Percentiles rank a stretch among this genome's conserved stretches.
Evolutionary conservation across 1,140 invertebrate species (phyloP).

Genomic region (Aphis gossypii): DNA sequence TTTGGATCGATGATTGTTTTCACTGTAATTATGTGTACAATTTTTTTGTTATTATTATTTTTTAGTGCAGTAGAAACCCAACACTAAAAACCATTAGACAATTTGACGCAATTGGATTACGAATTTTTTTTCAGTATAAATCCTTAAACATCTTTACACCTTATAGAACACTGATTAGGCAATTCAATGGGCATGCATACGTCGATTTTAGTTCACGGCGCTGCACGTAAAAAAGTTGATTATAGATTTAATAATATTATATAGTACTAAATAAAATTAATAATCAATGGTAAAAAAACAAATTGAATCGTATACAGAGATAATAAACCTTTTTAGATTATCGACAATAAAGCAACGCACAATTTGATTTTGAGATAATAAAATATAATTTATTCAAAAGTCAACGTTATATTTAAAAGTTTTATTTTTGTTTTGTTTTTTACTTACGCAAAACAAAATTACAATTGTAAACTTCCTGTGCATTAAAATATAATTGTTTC

Average conservation of each 20-base stretch:
- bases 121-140: not conserved
- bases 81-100: not conserved
- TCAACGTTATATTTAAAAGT: not conserved
- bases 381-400: constrained; percentile 5
- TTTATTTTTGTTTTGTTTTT: not conserved
- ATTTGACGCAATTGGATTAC: not conserved
- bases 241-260: too few relatives aligned
- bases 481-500: not conserved
- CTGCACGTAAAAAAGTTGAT: not conserved
- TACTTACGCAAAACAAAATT: not conserved
- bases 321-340: not conserved
- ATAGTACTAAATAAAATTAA: too few relatives aligned
- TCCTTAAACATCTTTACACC: not conserved
- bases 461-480: not conserved
- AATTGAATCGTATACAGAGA: not conserved
- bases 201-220: not conserved
- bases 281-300: not conserved
- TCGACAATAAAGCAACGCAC: not conserved
- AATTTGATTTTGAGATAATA: not conserved
- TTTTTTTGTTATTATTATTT: not conserved
- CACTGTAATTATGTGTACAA: not conserved
- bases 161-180: not conserved
- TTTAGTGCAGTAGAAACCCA: not conserved
- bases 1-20: not conserved
- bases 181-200: not conserved